Evolutionary conservation across 2,888 invertebrate species (phyloP).

Genomic region (Xanthorhoe designata): DNA sequence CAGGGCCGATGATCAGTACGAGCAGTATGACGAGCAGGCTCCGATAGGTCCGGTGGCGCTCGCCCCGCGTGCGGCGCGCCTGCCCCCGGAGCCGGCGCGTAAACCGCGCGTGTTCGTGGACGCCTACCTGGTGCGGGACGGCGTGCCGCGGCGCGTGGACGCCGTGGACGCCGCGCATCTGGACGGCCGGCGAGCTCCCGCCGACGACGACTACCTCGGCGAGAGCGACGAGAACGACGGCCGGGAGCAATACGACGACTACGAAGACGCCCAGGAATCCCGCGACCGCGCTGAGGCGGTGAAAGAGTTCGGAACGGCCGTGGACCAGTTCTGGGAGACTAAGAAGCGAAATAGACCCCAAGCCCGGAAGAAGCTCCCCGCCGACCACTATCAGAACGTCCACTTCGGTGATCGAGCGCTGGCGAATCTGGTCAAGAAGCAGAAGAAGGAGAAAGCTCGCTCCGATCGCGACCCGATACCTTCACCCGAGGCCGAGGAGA

Average conservation of each 20-base stretch:
- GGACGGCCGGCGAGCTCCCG: constrained; percentile 50
- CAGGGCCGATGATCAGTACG: constrained; percentile 17
- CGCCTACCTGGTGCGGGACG: constrained; percentile 76
- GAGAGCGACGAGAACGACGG: constrained; percentile 62
- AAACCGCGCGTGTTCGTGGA: constrained; percentile 77
- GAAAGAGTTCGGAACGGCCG: constrained; percentile 70
- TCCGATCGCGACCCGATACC: constrained; percentile 58
- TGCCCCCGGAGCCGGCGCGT: constrained; percentile 65
- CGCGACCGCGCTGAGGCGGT: constrained; percentile 67
- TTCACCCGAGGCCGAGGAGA: constrained; percentile 57
- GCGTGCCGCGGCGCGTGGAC: constrained; percentile 72
- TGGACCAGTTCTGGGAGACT: constrained; percentile 76
- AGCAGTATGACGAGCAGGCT: constrained; percentile 7
- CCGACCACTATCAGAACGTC: constrained; percentile 71
- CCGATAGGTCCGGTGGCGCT: constrained; percentile 49
- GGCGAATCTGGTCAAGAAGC: constrained; percentile 55
- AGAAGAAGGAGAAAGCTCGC: constrained; percentile 57
- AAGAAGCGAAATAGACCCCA: constrained; percentile 54
- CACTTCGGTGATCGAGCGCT: constrained; percentile 76
- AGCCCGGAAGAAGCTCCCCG: constrained; percentile 52
- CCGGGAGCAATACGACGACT: constrained; percentile 66
- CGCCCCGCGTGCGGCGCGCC: constrained; percentile 69
- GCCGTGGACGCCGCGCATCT: constrained; percentile 68
- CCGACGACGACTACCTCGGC: constrained; percentile 66
- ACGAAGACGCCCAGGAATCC: constrained; percentile 75